Percentiles rank a stretch among this genome's conserved stretches.
Evolutionary conservation across 2,113 vertebrate species (phyloP).

Genomic region (Castor canadensis): DNA sequence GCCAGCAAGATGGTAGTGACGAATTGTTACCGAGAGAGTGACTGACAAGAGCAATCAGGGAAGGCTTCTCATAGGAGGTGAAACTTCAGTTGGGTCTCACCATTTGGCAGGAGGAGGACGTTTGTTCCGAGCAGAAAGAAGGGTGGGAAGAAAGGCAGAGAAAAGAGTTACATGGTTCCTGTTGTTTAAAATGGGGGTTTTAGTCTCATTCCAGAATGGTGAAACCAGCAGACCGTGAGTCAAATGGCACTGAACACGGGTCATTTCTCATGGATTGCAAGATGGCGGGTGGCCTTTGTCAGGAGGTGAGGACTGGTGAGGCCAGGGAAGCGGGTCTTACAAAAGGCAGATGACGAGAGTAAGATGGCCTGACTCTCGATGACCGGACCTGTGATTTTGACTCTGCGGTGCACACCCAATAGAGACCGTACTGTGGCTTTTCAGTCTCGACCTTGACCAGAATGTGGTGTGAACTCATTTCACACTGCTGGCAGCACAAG

Average conservation of each 20-base stretch:
- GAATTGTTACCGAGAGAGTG: neutral
- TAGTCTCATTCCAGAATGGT: neutral
- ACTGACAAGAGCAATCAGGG: neutral
- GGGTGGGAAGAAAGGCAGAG: neutral
- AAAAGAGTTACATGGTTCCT: accelerated
- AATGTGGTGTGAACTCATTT: too few relatives aligned
- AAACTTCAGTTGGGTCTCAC: neutral
- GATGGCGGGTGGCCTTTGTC: accelerated
- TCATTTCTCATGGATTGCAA: neutral
- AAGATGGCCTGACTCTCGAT: too few relatives aligned
- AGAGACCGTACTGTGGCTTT: neutral
- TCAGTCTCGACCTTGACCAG: neutral
- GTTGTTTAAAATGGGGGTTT: neutral
- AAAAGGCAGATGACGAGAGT: too few relatives aligned
- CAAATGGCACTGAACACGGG: neutral
- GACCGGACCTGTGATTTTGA: too few relatives aligned
- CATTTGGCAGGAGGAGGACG: neutral
- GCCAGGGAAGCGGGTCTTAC: too few relatives aligned
- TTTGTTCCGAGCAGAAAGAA: neutral
- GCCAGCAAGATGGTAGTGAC: neutral
- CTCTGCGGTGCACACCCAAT: neutral
- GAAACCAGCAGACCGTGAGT: neutral
- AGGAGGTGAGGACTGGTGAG: neutral
- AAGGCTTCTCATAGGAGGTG: neutral
- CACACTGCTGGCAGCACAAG: neutral